A percentile compares a stretch with the other conserved stretches of the same genome.
Evolutionary conservation across 2,113 vertebrate species (phyloP).

Genomic region (Vulpes ferrilata): DNA sequence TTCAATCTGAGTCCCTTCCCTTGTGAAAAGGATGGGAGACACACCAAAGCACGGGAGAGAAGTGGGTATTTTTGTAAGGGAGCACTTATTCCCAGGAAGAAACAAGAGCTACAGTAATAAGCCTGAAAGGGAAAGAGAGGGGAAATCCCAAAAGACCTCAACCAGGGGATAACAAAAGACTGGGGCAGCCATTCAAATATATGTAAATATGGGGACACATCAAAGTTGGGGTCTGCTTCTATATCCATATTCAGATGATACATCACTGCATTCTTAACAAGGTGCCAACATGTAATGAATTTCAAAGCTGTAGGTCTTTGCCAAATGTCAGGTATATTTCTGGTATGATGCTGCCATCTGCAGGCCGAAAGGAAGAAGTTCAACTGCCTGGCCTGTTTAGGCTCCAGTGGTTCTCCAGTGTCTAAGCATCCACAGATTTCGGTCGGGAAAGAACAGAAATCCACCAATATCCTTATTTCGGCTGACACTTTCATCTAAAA

Average conservation of each 20-base stretch:
- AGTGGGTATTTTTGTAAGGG: slow-evolving; percentile 63
- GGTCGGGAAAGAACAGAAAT: background rate
- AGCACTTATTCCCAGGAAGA: slow-evolving; percentile 71
- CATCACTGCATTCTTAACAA: slow-evolving; percentile 21
- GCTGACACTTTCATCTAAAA: background rate
- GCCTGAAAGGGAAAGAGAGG: slow-evolving; percentile 70
- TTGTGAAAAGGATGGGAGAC: background rate
- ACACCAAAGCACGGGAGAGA: background rate
- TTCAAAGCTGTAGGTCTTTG: background rate
- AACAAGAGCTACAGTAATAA: slow-evolving; percentile 45
- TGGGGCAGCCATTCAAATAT: slow-evolving; percentile 56
- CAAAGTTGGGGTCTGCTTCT: slow-evolving; percentile 50
- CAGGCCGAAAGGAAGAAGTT: slow-evolving; percentile 53
- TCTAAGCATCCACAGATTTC: background rate
- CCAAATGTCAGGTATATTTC: background rate
- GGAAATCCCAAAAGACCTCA: slow-evolving; percentile 74
- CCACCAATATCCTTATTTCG: background rate
- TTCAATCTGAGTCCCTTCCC: background rate
- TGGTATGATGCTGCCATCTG: slow-evolving; percentile 75
- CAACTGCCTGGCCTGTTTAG: background rate
- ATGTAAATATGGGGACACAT: slow-evolving; percentile 66
- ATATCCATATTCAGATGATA: slow-evolving; percentile 44
- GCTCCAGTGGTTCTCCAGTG: background rate
- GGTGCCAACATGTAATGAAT: background rate
- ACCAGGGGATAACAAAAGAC: slow-evolving; percentile 32